Percentiles rank a stretch among this genome's conserved stretches.
Evolutionary conservation across 2,797 vertebrate genomes (phyloP).

Genomic region (Xenops minutus): DNA sequence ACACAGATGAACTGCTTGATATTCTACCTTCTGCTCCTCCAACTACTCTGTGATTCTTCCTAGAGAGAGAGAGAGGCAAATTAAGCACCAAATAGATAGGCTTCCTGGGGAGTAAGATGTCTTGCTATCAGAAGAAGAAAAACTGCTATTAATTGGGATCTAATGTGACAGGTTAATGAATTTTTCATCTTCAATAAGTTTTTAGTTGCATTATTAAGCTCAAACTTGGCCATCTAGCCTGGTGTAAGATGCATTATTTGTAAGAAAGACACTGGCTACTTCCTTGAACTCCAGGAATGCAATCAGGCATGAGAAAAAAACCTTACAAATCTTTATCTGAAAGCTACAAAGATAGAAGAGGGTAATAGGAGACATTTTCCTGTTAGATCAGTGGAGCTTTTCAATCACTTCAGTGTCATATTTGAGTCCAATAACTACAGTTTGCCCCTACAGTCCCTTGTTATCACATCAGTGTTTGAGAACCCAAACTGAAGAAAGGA

Average conservation of each 20-base stretch:
- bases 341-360: neutral
- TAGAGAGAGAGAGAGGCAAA: neutral
- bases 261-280: neutral
- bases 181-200: neutral
- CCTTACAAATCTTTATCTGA: neutral
- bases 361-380: neutral
- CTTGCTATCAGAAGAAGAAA: neutral
- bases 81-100: neutral
- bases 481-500: neutral
- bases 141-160: neutral
- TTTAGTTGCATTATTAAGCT: neutral
- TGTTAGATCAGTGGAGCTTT: neutral
- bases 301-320: neutral
- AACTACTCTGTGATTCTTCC: neutral
- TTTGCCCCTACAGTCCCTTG: neutral
- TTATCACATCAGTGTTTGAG: neutral
- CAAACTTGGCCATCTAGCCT: neutral
- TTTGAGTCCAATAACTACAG: neutral
- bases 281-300: neutral
- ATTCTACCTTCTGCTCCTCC: conserved; percentile 3
- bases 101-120: neutral
- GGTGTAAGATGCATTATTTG: neutral
- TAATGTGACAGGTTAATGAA: neutral
- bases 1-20: neutral
- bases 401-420: neutral